Evolutionary conservation across 2,797 vertebrate species (phyloP), one percentile per base, ranked within the genome.

Genomic region (Apodemus agrarius): DNA sequence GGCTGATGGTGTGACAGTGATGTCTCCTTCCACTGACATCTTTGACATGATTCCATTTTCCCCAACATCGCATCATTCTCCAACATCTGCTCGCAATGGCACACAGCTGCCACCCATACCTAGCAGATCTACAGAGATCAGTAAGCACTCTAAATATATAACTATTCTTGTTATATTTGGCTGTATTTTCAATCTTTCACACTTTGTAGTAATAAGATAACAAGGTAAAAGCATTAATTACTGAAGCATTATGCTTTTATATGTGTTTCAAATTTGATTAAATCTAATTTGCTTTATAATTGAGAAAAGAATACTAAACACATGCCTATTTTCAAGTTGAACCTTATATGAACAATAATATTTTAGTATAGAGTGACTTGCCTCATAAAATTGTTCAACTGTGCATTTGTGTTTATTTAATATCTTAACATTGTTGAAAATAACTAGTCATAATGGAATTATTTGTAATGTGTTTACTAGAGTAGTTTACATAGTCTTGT

Each of bases 1-100:
- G 99, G 99, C 98, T 52, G 98, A 99, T 96, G 99, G 98, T 95
- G 96, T 99, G 98, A 99, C 99, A 92, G 98, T 98, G 82, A 99
- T 99, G 96, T 99, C 98, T 80, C 99, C 99, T 31, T 98, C 98
- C 54, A 99, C 99, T 69, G 99, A 99, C 97, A 97, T 99, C 93
- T 99, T 99, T 95, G 99, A 99, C 98, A 99, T 99, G 99, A 99
- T 99, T 97, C 99, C 99, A 40, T 99, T 99, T 98, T 99, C 99
- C 94, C 99, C 99, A 10, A 98, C 99, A 97, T 99, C 99, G 57
- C 99, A 99, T 43, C 98, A 99, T 98, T 98, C 99, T 97, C 99
- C 99, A 92, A 97, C 98, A 78, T 98, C 98, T 97, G 99, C 99
- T 97, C 99, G 99, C 97, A 99, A 99, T 82, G 99, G 99, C 96